Percentiles rank a stretch among this genome's conserved stretches.
These are phyloP conservation scores for Xylocampa areola DNA, from an alignment of 2,888 invertebrate species.

Conservation along the genomic window DNA sequence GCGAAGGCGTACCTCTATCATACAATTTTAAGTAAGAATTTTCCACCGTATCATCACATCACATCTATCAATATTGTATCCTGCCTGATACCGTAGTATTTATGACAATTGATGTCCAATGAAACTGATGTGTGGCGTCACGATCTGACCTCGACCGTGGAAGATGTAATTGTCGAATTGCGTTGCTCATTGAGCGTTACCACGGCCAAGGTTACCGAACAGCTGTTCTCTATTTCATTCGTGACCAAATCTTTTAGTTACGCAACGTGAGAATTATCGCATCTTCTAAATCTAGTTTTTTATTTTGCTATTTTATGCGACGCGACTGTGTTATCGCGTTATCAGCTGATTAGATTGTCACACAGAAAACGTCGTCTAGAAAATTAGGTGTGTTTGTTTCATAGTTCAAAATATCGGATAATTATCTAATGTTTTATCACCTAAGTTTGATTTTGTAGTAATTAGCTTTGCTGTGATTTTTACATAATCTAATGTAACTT, in stretches of 20 bases:
- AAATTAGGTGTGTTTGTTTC: not conserved
- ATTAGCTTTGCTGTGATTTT: not conserved
- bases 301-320: conserved; percentile 26
- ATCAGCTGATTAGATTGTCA: conserved; percentile 18
- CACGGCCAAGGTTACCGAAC: conserved; percentile 85
- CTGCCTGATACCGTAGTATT: conserved; percentile 27
- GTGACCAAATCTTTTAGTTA: conserved; percentile 53
- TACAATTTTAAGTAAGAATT: conserved; percentile 15
- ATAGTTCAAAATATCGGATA: too few species aligned
- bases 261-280: conserved; percentile 50
- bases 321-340: conserved; percentile 8
- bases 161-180: conserved; percentile 84
- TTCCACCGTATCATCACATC: conserved; percentile 27
- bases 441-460: too few species aligned
- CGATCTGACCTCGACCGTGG: conserved; percentile 78
- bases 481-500: not conserved
- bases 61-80: conserved; percentile 7
- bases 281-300: conserved; percentile 39
- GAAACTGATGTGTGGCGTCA: conserved; percentile 61
- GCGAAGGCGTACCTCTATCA: too few species aligned
- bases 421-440: too few species aligned
- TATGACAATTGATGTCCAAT: conserved; percentile 44
- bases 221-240: conserved; percentile 71
- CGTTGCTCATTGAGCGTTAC: conserved; percentile 77
- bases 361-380: not conserved